Percentiles rank a stretch among this genome's conserved stretches.
Conservation (phyloP, 2,113 vertebrate species). For the Nannospalax galili region DNA sequence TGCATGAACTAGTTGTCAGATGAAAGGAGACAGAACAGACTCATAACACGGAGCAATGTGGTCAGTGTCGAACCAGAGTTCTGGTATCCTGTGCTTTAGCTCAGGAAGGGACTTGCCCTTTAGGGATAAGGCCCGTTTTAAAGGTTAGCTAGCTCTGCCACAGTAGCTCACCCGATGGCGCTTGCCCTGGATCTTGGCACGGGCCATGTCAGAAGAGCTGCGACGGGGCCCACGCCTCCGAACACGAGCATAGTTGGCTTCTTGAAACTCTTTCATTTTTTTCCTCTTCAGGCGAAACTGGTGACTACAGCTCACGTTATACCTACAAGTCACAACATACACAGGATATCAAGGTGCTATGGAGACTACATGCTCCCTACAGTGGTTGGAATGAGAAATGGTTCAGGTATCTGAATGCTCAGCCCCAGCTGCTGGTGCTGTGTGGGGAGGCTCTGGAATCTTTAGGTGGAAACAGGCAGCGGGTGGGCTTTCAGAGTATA, state of each 20-base stretch:
- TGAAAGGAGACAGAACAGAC: neutral
- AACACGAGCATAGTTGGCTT: slow-evolving; percentile 85
- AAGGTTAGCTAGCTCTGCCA: neutral
- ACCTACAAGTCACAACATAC: slow-evolving; percentile 84
- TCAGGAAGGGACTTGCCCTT: neutral
- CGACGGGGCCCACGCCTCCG: slow-evolving; percentile 91
- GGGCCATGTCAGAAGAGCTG: slow-evolving; percentile 91
- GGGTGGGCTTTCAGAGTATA: too few relatives aligned
- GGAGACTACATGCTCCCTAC: neutral
- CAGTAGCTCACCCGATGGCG: slow-evolving; percentile 90
- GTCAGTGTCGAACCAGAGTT: neutral
- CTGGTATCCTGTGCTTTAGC: neutral
- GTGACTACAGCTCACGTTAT: slow-evolving; percentile 98
- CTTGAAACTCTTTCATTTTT: slow-evolving; percentile 88
- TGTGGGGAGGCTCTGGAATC: too few relatives aligned
- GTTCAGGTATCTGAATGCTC: too few relatives aligned
- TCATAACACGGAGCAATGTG: neutral
- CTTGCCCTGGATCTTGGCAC: slow-evolving; percentile 92
- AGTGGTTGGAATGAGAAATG: too few relatives aligned
- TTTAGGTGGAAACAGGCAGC: too few relatives aligned
- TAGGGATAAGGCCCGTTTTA: neutral
- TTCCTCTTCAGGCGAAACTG: slow-evolving; percentile 94
- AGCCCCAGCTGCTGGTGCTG: too few relatives aligned
- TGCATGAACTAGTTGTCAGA: neutral
- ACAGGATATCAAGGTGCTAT: neutral